Conservation (phyloP, 2,888 invertebrate genomes). For the Bursaphelenchus okinawaensis region DNA sequence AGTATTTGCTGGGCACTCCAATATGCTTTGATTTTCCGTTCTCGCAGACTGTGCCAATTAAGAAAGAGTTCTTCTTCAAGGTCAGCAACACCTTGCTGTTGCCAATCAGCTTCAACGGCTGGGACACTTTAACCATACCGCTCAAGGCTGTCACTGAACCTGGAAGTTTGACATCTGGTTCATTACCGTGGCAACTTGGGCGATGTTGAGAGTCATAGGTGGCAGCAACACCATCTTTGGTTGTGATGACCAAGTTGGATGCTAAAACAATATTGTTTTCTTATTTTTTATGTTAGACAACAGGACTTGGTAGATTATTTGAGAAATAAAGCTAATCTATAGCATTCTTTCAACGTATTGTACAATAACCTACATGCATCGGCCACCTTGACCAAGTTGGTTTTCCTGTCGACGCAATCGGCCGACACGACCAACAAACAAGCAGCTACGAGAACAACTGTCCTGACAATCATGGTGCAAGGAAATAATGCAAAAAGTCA, state of each 20-base stretch:
- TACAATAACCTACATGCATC: constrained; percentile 9
- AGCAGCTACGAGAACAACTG: neutral
- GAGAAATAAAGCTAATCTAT: too few species aligned
- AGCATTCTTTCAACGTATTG: too few species aligned
- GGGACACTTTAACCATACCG: constrained; percentile 14
- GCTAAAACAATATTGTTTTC: neutral
- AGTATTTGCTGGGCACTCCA: constrained; percentile 27
- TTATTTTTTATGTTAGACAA: neutral
- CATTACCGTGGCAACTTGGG: constrained; percentile 21
- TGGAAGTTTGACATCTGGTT: constrained; percentile 21
- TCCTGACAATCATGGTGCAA: neutral
- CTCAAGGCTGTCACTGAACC: constrained; percentile 23
- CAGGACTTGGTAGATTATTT: neutral
- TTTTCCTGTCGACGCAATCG: constrained; percentile 14
- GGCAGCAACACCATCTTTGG: constrained; percentile 17
- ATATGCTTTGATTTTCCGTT: constrained; percentile 28
- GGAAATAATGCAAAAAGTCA: too few species aligned
- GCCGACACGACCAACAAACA: constrained; percentile 12
- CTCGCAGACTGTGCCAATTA: constrained; percentile 26
- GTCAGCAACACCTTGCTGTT: constrained; percentile 17
- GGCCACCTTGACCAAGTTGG: constrained; percentile 19
- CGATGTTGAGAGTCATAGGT: constrained; percentile 16
- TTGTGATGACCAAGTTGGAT: constrained; percentile 2
- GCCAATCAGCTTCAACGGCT: constrained; percentile 4
- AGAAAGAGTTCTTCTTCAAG: constrained; percentile 17